Conservation (phyloP, 2,113 vertebrate genomes). For the Gymnogyps californianus region DNA sequence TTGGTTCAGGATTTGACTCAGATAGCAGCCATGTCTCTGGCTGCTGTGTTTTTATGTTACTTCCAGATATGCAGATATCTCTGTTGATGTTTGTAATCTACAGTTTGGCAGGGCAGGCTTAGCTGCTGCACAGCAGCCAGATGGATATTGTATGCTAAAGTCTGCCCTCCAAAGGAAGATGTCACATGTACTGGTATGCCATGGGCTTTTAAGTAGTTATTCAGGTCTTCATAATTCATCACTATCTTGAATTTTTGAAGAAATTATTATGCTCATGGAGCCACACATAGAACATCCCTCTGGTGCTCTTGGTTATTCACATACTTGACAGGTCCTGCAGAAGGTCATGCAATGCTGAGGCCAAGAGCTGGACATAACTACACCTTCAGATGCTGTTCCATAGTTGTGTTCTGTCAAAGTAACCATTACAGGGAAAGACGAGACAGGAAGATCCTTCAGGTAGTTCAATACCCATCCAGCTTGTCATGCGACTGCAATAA, state of each 20-base stretch:
- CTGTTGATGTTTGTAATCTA: not conserved
- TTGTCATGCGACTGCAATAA: not conserved
- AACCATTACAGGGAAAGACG: not conserved
- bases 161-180: not conserved
- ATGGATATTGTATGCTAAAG: not conserved
- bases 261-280: not conserved
- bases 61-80: not conserved
- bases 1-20: not conserved
- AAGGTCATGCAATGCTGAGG: not conserved
- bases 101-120: not conserved
- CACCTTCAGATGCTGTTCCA: not conserved
- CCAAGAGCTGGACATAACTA: not conserved
- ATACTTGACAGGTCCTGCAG: not conserved
- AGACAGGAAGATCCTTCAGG: not conserved
- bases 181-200: not conserved
- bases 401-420: fast-evolving
- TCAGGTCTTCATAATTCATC: not conserved
- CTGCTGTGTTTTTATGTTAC: not conserved
- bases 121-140: not conserved
- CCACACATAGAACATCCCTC: not conserved
- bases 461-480: not conserved
- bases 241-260: not conserved
- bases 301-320: not conserved
- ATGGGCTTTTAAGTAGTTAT: not conserved
- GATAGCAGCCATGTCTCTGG: not conserved